Evolutionary conservation across 1,140 invertebrate genomes (phyloP).

Genomic region (Phymastichus coffea): DNA sequence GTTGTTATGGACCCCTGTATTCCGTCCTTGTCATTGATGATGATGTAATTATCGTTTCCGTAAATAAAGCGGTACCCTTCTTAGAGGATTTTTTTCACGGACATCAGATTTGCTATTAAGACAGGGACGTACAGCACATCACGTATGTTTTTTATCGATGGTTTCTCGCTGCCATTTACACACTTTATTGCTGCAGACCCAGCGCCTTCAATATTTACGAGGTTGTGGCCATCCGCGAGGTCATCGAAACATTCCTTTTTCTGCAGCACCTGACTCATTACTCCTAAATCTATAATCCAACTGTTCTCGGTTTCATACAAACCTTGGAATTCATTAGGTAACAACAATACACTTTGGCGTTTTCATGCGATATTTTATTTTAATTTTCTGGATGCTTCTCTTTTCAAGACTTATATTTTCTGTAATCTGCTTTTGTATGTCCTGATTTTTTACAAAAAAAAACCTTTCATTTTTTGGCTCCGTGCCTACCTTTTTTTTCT

Average conservation of each 20-base stretch:
- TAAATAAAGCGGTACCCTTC: conserved; percentile 36
- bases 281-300: conserved; percentile 29
- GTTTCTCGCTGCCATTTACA: neutral
- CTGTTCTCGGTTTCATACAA: neutral
- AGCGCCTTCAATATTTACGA: neutral
- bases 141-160: conserved; percentile 15
- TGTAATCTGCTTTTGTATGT: conserved; percentile 24
- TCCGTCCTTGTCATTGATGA: neutral
- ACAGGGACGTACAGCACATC: conserved; percentile 40
- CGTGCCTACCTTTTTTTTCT: neutral
- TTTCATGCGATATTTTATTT: no score
- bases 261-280: conserved; percentile 26
- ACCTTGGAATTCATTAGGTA: neutral
- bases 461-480: neutral
- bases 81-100: conserved; percentile 39
- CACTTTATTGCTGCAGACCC: conserved; percentile 4
- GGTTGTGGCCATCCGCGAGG: neutral
- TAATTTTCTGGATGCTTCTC: conserved; percentile 2
- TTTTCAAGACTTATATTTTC: conserved; percentile 24
- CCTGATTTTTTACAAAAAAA: conserved; percentile 25
- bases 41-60: neutral
- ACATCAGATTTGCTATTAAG: conserved; percentile 37
- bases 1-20: neutral
- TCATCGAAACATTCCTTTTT: conserved; percentile 23
- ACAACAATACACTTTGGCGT: neutral